Conservation (phyloP, 2,797 vertebrate species). For the Molossus alvarezi region DNA sequence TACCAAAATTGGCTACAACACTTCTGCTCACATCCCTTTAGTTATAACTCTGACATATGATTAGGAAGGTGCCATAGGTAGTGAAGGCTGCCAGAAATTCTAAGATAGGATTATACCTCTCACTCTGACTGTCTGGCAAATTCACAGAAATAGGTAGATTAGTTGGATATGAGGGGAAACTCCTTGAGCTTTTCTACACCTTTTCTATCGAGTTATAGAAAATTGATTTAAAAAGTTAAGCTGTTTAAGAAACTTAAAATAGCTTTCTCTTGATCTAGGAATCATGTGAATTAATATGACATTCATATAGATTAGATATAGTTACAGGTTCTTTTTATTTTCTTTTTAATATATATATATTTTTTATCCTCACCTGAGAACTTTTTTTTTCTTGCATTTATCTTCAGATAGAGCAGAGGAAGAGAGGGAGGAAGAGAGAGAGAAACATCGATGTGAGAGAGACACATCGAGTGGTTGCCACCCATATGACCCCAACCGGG, state of each 20-base stretch:
- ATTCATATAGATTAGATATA: slow-evolving; percentile 52
- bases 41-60: not conserved
- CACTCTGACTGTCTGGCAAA: not conserved
- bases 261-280: not conserved
- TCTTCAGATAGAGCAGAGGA: no score
- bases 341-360: no score
- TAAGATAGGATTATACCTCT: not conserved
- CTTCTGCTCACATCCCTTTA: not conserved
- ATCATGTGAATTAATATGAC: slow-evolving; percentile 53
- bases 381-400: no score
- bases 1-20: not conserved
- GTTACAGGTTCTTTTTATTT: not conserved
- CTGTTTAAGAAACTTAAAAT: slow-evolving; percentile 34
- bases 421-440: no score
- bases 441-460: no score
- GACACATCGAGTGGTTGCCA: no score
- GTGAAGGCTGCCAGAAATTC: not conserved
- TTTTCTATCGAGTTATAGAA: slow-evolving; percentile 51
- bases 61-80: not conserved
- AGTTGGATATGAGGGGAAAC: not conserved
- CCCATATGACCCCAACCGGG: no score
- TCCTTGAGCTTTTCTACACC: not conserved
- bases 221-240: slow-evolving; percentile 1
- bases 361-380: no score
- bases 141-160: not conserved